These are phyloP conservation scores for Electrona antarctica DNA, from an alignment of 2,113 vertebrate species.

Conservation along the genomic window DNA sequence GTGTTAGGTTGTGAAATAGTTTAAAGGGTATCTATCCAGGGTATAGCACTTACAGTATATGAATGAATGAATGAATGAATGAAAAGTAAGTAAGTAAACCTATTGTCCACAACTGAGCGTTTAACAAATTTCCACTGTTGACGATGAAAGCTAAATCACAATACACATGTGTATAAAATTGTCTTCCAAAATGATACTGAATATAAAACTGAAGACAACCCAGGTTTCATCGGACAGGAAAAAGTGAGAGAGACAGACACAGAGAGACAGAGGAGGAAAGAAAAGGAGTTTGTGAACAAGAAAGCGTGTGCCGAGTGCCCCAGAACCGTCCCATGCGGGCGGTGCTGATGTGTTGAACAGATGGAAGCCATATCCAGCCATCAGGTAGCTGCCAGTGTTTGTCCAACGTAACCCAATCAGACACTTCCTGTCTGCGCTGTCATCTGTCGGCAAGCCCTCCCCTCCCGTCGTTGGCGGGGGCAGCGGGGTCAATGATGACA, in stretches of 20 bases:
- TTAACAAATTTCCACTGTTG: no score
- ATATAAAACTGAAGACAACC: no score
- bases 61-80: no score
- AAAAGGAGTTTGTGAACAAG: constrained; percentile 41
- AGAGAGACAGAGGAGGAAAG: constrained; percentile 48
- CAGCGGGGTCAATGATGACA: constrained; percentile 68
- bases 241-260: constrained; percentile 13
- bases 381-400: constrained; percentile 80
- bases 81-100: no score
- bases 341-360: constrained; percentile 67
- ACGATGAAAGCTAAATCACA: no score
- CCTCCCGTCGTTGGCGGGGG: constrained; percentile 56
- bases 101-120: no score
- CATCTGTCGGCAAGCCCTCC: constrained; percentile 70
- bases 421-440: constrained; percentile 79
- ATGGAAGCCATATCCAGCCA: constrained; percentile 69
- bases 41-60: no score
- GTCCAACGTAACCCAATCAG: constrained; percentile 78
- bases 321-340: constrained; percentile 33
- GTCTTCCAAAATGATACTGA: no score
- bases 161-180: no score
- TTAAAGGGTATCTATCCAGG: no score
- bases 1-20: no score
- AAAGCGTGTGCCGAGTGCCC: constrained; percentile 37
- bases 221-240: no score